Percentiles rank a stretch among this genome's conserved stretches.
Evolutionary conservation across 1,140 invertebrate genomes (phyloP).

Genomic region (Caenorhabditis tropicalis): DNA sequence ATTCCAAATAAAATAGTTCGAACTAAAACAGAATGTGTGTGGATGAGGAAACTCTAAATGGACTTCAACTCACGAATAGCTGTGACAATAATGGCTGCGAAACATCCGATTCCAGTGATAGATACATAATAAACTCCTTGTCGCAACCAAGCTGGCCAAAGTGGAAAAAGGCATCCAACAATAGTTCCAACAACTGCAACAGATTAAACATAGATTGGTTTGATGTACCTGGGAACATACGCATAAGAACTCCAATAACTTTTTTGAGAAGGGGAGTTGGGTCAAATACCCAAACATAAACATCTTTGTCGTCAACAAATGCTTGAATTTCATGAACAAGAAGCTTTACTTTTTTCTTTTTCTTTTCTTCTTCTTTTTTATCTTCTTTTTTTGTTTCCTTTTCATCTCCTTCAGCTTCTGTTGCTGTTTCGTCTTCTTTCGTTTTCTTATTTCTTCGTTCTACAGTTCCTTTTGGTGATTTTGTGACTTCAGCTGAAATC

Average conservation of each 20-base stretch:
- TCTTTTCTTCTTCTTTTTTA: constrained; percentile 59
- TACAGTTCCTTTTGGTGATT: constrained; percentile 76
- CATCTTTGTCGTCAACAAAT: constrained; percentile 73
- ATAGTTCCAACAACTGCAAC: constrained; percentile 85
- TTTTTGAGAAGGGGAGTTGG: constrained; percentile 95
- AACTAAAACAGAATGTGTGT: too few relatives aligned
- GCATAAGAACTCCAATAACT: constrained; percentile 86
- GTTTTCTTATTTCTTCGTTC: constrained; percentile 76
- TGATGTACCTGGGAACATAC: constrained; percentile 66
- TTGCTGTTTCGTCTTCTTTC: constrained; percentile 9
- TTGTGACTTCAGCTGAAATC: constrained; percentile 70
- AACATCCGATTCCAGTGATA: constrained; percentile 88
- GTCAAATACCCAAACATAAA: constrained; percentile 99
- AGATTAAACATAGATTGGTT: not conserved
- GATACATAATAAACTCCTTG: constrained; percentile 96
- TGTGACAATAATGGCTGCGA: constrained; percentile 88
- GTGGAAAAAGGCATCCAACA: constrained; percentile 92
- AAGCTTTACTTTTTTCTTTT: constrained; percentile 71
- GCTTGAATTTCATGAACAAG: constrained; percentile 62
- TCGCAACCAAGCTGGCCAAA: constrained; percentile 92
- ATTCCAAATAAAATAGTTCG: constrained; percentile 88
- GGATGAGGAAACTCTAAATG: constrained; percentile 63
- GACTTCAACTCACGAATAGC: constrained; percentile 77
- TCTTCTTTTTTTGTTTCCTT: constrained; percentile 46
- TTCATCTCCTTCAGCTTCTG: constrained; percentile 59